phyloP scores from a whole-genome alignment of 2,888 invertebrate species.

The Frankliniella intonsa region DNA sequence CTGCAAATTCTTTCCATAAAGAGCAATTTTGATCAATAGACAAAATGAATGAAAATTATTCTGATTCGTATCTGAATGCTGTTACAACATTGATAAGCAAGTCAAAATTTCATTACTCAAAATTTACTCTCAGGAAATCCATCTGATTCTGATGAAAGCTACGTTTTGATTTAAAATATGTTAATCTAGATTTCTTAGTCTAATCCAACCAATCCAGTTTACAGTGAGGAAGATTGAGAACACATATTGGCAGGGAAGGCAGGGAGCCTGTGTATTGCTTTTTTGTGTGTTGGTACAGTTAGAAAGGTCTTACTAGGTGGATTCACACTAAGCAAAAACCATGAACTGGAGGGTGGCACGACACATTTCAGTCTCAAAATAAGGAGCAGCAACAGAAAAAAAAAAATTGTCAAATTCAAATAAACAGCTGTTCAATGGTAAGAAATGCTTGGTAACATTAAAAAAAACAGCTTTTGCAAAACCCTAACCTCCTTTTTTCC shows the following conservation, averaged over 20 bases:
- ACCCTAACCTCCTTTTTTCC: background rate
- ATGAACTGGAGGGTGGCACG: too few species aligned
- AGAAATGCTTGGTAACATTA: background rate
- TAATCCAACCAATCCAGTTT: background rate
- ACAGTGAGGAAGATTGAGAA: conserved; percentile 1
- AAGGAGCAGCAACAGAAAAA: too few species aligned
- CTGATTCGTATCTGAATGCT: too few species aligned
- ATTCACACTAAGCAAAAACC: background rate
- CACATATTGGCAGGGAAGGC: conserved; percentile 10
- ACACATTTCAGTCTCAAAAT: too few species aligned
- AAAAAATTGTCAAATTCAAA: too few species aligned
- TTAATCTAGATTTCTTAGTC: background rate
- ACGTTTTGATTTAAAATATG: background rate
- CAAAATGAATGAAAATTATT: too few species aligned
- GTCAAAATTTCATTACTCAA: background rate
- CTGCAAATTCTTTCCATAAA: too few species aligned
- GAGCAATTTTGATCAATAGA: too few species aligned
- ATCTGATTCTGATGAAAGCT: background rate
- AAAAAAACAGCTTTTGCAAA: background rate
- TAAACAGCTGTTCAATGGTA: background rate
- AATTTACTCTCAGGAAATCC: conserved; percentile 13
- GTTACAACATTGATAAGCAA: background rate
- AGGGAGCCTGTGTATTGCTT: background rate
- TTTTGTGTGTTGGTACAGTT: background rate
- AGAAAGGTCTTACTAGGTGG: background rate